Conservation (phyloP, 2,888 invertebrate species). For the Neria commutata region DNA sequence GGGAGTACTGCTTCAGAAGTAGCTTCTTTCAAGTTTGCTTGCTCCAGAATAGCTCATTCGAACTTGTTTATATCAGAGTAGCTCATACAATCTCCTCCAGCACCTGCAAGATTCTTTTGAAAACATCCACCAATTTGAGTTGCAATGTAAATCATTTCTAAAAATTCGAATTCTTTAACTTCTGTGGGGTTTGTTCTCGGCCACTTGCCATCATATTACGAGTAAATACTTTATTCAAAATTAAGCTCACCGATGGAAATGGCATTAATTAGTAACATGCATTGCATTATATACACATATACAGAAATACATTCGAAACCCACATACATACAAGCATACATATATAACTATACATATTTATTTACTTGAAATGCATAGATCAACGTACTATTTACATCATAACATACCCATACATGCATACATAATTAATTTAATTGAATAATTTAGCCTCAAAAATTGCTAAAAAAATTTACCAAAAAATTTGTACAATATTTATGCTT, state of each 20-base stretch:
- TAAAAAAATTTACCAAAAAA: slow-evolving; percentile 16
- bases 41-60: too few species aligned
- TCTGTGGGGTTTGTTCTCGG: too few species aligned
- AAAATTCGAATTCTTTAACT: too few species aligned
- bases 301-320: too few species aligned
- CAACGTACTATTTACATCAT: slow-evolving; percentile 4
- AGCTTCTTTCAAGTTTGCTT: too few species aligned
- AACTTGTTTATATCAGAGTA: too few species aligned
- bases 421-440: slow-evolving; percentile 15
- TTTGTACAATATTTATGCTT: slow-evolving; percentile 11
- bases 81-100: too few species aligned
- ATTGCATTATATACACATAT: slow-evolving; percentile 25
- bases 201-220: too few species aligned
- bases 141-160: too few species aligned
- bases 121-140: too few species aligned
- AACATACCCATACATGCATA: slow-evolving; percentile 31
- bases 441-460: background rate
- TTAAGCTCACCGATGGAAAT: slow-evolving; percentile 44
- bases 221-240: slow-evolving; percentile 26
- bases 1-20: too few species aligned
- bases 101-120: too few species aligned
- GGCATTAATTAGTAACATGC: slow-evolving; percentile 29
- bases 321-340: slow-evolving; percentile 16
- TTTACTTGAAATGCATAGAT: background rate
- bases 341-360: background rate